Evolutionary conservation across 2,113 vertebrate genomes (phyloP).

Genomic region (Oryzias melastigma): DNA sequence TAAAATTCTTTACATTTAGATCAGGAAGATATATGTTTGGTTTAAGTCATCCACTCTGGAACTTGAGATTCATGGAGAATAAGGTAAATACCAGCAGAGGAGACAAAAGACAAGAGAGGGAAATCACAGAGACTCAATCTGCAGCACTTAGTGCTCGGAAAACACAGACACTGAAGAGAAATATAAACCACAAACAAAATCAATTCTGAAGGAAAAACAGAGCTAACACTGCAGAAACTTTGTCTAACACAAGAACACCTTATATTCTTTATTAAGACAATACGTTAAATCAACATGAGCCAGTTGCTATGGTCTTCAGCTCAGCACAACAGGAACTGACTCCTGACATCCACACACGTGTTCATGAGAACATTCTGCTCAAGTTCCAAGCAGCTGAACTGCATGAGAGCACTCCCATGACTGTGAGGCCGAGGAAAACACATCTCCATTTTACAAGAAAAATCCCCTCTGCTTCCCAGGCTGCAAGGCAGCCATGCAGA

Average conservation of each 20-base stretch:
- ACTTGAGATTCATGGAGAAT: constrained; percentile 28
- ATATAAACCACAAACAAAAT: constrained; percentile 21
- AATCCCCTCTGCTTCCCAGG: constrained; percentile 39
- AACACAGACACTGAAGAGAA: constrained; percentile 14
- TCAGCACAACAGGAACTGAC: not conserved
- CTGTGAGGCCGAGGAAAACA: constrained; percentile 22
- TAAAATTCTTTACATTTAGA: not conserved
- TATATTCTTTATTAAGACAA: too few relatives aligned
- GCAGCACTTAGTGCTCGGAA: constrained; percentile 45
- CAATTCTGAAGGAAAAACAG: not conserved
- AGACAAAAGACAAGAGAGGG: constrained; percentile 40
- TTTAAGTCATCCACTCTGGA: not conserved
- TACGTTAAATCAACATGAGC: too few relatives aligned
- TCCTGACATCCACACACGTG: not conserved
- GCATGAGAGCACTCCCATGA: constrained; percentile 5
- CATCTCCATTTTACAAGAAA: constrained; percentile 24
- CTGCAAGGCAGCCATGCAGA: constrained; percentile 34
- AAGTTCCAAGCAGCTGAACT: constrained; percentile 11
- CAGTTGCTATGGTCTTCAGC: too few relatives aligned
- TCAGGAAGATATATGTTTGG: constrained; percentile 4
- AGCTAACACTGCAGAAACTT: not conserved
- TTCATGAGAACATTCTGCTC: not conserved
- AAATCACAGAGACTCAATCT: constrained; percentile 55
- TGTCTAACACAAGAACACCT: too few relatives aligned
- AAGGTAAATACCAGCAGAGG: constrained; percentile 25